Evolutionary conservation across 2,888 invertebrate genomes (phyloP).

Genomic region (Lottia scabra): DNA sequence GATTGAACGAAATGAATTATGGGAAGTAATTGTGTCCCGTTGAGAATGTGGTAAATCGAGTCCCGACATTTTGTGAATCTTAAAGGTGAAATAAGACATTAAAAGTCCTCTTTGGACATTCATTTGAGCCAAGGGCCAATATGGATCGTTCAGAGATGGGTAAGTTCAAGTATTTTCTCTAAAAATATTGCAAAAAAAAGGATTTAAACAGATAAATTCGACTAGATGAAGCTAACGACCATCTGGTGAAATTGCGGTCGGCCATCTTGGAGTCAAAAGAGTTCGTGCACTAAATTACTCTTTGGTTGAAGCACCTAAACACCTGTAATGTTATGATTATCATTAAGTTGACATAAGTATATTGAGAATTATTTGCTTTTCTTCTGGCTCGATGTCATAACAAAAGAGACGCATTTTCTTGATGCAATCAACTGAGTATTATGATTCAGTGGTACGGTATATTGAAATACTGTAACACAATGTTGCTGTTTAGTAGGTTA

Average conservation of each 20-base stretch:
- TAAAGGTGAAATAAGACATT: slow-evolving; percentile 8
- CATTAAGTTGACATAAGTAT: not conserved
- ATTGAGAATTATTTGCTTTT: not conserved
- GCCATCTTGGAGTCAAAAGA: slow-evolving; percentile 25
- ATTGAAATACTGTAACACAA: too few species aligned
- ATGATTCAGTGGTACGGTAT: too few species aligned
- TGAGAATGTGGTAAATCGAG: slow-evolving; percentile 11
- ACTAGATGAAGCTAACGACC: not conserved
- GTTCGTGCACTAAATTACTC: slow-evolving; percentile 14
- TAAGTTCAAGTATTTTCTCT: slow-evolving; percentile 22
- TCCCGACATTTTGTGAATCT: not conserved
- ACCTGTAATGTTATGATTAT: not conserved
- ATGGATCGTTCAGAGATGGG: slow-evolving; percentile 45
- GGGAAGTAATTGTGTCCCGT: slow-evolving; percentile 12
- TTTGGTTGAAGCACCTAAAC: not conserved
- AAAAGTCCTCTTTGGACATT: slow-evolving; percentile 21
- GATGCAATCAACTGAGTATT: too few species aligned
- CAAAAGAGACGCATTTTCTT: too few species aligned
- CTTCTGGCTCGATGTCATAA: too few species aligned
- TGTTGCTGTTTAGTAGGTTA: too few species aligned
- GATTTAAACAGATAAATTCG: not conserved
- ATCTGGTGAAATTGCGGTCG: slow-evolving; percentile 7
- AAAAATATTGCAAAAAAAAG: not conserved
- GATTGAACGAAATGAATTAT: slow-evolving; percentile 3
- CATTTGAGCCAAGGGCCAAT: not conserved